phyloP scores from a whole-genome alignment of 92 coral and sea anemone species.

The Pocillopora meandrina region DNA sequence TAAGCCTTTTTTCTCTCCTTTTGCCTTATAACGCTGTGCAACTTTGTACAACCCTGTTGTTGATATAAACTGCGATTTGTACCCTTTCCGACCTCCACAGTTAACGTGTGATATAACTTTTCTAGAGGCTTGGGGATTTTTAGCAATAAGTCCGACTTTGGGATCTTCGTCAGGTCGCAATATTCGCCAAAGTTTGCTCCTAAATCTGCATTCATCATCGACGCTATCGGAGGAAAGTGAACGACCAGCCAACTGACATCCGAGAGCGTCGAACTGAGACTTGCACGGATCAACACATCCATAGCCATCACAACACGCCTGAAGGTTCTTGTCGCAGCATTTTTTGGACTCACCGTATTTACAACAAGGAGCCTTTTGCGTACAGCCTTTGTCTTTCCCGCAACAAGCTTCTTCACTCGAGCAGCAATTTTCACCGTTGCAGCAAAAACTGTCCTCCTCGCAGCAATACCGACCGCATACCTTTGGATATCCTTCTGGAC shows the following conservation, averaged over 20 bases:
- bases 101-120: slow-evolving; percentile 43
- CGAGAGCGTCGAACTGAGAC: slow-evolving; percentile 13
- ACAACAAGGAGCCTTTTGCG: neutral
- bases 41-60: slow-evolving; percentile 28
- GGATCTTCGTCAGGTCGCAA: slow-evolving; percentile 7
- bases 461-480: slow-evolving; percentile 28
- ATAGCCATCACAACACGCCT: slow-evolving; percentile 22
- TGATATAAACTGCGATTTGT: slow-evolving; percentile 44
- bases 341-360: neutral
- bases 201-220: neutral
- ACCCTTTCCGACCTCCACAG: slow-evolving; percentile 23
- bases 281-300: slow-evolving; percentile 7
- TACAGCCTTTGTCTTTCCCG: neutral
- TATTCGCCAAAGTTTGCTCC: neutral
- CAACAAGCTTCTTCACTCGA: neutral
- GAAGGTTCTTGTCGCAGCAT: neutral
- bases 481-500: slow-evolving; percentile 25
- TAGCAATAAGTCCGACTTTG: slow-evolving; percentile 14
- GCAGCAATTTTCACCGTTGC: neutral
- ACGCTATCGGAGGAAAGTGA: neutral
- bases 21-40: slow-evolving; percentile 16
- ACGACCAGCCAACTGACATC: neutral
- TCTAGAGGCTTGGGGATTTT: slow-evolving; percentile 16
- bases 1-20: slow-evolving; percentile 23
- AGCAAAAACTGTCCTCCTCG: neutral